phyloP scores from a whole-genome alignment of 2,797 vertebrate genomes.

The Macrochelys suwanniensis region DNA sequence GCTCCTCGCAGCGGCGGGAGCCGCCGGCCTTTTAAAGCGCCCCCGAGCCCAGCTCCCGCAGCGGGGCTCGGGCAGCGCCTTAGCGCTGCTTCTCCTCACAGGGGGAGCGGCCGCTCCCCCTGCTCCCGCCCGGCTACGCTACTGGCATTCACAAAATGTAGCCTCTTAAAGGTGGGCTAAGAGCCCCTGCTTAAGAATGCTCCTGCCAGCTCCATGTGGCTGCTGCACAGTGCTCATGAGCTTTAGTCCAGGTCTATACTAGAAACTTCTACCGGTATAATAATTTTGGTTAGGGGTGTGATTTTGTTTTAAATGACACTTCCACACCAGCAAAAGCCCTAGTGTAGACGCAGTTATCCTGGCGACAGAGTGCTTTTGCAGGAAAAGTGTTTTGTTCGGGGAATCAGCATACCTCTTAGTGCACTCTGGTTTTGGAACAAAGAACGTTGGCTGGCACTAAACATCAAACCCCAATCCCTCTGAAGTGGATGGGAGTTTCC shows the following conservation, averaged over 20 bases:
- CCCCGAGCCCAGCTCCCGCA: too few relatives aligned
- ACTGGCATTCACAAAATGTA: background rate
- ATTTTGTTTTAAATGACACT: background rate
- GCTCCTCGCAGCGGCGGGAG: too few relatives aligned
- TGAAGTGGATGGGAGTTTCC: background rate
- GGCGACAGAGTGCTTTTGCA: background rate
- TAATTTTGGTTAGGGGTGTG: background rate
- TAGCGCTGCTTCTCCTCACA: too few relatives aligned
- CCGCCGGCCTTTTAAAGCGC: too few relatives aligned
- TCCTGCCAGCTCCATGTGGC: background rate
- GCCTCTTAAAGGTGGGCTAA: background rate
- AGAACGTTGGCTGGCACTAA: background rate
- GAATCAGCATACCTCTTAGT: background rate
- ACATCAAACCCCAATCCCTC: background rate
- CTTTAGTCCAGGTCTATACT: background rate
- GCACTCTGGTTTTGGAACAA: background rate
- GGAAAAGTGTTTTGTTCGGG: background rate
- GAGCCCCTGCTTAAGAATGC: background rate
- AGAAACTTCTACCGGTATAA: background rate
- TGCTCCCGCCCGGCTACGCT: too few relatives aligned
- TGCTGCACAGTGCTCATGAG: background rate
- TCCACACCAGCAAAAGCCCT: background rate
- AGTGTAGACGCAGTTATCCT: background rate
- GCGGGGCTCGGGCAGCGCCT: too few relatives aligned
- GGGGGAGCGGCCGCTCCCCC: too few relatives aligned